Percentiles rank a stretch among this genome's conserved stretches.
Evolutionary conservation across 2,797 vertebrate genomes (phyloP).

Genomic region (Phalloptychus januarius): DNA sequence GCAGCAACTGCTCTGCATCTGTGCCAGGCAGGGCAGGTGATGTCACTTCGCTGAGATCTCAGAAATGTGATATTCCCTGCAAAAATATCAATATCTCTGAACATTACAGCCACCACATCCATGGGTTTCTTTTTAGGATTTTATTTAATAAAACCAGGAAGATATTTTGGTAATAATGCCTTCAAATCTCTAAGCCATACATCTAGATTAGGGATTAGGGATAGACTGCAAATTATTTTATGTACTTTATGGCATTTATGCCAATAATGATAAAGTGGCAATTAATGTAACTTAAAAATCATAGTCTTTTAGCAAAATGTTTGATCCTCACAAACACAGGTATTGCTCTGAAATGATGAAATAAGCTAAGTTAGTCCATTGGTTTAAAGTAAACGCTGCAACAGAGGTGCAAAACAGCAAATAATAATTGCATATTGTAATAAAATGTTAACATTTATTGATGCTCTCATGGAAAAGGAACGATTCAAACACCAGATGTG

Average conservation of each 20-base stretch:
- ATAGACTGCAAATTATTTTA: neutral
- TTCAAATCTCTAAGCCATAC: neutral
- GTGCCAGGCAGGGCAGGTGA: neutral
- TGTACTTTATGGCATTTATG: neutral
- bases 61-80: neutral
- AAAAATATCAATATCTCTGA: neutral
- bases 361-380: neutral
- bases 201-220: neutral
- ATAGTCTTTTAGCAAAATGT: too few species aligned
- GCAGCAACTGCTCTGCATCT: neutral
- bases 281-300: neutral
- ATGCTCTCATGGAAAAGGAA: neutral
- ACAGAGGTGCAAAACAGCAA: too few species aligned
- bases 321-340: too few species aligned
- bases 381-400: neutral
- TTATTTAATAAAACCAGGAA: neutral
- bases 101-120: neutral
- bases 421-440: slow-evolving; percentile 5
- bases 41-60: neutral
- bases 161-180: neutral
- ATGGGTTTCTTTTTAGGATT: neutral
- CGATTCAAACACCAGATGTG: neutral
- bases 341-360: neutral
- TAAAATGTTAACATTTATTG: neutral
- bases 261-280: neutral